These are phyloP conservation scores for Masnerella sp. DNA, from an alignment of 2,888 invertebrate genomes.

Conservation along the genomic window DNA sequence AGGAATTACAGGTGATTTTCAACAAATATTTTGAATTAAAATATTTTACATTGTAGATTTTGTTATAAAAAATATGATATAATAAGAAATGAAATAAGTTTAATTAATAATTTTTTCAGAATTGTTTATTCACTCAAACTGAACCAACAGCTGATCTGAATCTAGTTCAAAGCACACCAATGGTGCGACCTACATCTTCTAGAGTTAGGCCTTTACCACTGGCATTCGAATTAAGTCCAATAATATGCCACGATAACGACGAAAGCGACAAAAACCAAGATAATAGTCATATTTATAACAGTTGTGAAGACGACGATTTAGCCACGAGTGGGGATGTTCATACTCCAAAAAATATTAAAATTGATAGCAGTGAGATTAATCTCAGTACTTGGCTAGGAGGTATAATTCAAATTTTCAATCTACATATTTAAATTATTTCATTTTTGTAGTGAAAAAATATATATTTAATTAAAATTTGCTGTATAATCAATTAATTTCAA, in stretches of 20 bases:
- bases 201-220: slow-evolving; percentile 71
- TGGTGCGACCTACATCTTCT: slow-evolving; percentile 70
- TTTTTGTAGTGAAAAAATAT: background rate
- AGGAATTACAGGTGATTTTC: slow-evolving; percentile 81
- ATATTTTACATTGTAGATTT: slow-evolving; percentile 12
- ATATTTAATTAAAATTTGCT: too few species aligned
- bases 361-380: slow-evolving; percentile 75
- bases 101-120: slow-evolving; percentile 64
- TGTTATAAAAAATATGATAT: too few species aligned
- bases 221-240: slow-evolving; percentile 75
- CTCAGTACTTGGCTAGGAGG: slow-evolving; percentile 84
- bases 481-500: too few species aligned
- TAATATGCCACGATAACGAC: slow-evolving; percentile 67
- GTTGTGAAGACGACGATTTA: slow-evolving; percentile 52
- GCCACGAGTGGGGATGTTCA: slow-evolving; percentile 45
- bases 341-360: slow-evolving; percentile 78
- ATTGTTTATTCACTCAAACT: slow-evolving; percentile 71
- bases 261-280: slow-evolving; percentile 35
- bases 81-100: too few species aligned
- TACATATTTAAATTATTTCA: background rate
- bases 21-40: slow-evolving; percentile 2
- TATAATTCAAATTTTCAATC: slow-evolving; percentile 66
- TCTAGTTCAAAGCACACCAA: slow-evolving; percentile 75
- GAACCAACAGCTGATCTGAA: slow-evolving; percentile 40
- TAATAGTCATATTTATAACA: slow-evolving; percentile 32